phyloP scores from a whole-genome alignment of 2,113 vertebrate species.

The Anseranas semipalmata region DNA sequence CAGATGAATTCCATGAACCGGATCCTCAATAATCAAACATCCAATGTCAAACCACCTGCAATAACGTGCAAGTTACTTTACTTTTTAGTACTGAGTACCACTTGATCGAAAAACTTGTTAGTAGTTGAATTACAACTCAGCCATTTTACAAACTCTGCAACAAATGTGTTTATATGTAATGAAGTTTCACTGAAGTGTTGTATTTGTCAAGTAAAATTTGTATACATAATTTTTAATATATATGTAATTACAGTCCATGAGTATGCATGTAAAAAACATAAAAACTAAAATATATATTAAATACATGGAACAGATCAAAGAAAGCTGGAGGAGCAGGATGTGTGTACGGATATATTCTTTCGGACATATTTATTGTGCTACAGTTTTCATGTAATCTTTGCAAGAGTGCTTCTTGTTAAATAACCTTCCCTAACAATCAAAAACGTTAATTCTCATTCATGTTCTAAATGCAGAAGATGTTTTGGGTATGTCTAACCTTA shows the following conservation, averaged over 20 bases:
- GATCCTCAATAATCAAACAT: slow-evolving; percentile 94
- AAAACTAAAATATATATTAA: not conserved
- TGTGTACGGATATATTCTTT: not conserved
- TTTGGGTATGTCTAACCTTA: not conserved
- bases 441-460: not conserved
- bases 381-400: not conserved
- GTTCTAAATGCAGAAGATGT: not conserved
- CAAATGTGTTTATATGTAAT: not conserved
- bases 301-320: not conserved
- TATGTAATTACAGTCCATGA: not conserved
- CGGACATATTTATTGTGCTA: not conserved
- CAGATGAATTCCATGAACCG: slow-evolving; percentile 84
- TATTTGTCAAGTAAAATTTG: not conserved
- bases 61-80: not conserved
- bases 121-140: not conserved
- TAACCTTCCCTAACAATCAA: not conserved
- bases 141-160: not conserved
- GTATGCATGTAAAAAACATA: not conserved
- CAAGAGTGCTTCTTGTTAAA: not conserved
- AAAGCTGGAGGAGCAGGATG: not conserved
- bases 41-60: slow-evolving; percentile 96
- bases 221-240: not conserved
- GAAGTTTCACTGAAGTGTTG: not conserved
- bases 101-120: not conserved
- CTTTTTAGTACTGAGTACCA: not conserved